Conservation (phyloP, 2,113 vertebrate species). For the Tachysurus vachellii region DNA sequence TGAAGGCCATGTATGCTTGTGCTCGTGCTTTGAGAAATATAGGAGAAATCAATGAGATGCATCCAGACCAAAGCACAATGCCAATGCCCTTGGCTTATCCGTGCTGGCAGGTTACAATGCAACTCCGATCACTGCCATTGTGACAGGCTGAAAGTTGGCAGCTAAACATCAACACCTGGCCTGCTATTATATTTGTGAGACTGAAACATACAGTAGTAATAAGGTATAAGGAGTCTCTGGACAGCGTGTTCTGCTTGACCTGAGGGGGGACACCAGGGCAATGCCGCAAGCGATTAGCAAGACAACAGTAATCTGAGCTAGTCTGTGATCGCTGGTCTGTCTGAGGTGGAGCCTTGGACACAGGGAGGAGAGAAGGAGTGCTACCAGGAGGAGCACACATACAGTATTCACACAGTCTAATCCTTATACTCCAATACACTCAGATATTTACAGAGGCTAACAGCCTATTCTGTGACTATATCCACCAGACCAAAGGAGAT, state of each 20-base stretch:
- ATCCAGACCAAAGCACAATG: neutral
- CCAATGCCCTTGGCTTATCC: neutral
- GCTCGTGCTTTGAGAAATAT: constrained; percentile 4
- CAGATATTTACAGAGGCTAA: constrained; percentile 37
- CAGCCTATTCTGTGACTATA: constrained; percentile 12
- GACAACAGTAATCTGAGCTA: constrained; percentile 76
- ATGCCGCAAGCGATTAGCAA: constrained; percentile 72
- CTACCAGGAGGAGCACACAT: constrained; percentile 38
- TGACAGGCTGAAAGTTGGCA: neutral
- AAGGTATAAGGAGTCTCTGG: constrained; percentile 8
- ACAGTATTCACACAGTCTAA: constrained; percentile 35
- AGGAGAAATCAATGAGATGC: neutral
- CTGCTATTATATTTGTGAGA: neutral
- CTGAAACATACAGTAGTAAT: neutral
- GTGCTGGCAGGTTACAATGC: neutral
- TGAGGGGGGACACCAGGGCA: constrained; percentile 65
- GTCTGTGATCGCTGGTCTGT: constrained; percentile 65
- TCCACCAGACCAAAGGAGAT: constrained; percentile 32
- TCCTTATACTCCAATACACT: constrained; percentile 30
- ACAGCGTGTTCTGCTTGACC: constrained; percentile 63
- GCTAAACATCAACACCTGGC: neutral
- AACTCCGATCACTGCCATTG: neutral
- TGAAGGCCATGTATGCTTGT: constrained; percentile 23
- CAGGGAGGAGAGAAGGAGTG: constrained; percentile 50
- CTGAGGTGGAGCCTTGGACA: constrained; percentile 49